Evolutionary conservation across 30 jellyfish, hydroid and myxozoan species (phyloP).

Genomic region (Chrysaora quinquecirrha): DNA sequence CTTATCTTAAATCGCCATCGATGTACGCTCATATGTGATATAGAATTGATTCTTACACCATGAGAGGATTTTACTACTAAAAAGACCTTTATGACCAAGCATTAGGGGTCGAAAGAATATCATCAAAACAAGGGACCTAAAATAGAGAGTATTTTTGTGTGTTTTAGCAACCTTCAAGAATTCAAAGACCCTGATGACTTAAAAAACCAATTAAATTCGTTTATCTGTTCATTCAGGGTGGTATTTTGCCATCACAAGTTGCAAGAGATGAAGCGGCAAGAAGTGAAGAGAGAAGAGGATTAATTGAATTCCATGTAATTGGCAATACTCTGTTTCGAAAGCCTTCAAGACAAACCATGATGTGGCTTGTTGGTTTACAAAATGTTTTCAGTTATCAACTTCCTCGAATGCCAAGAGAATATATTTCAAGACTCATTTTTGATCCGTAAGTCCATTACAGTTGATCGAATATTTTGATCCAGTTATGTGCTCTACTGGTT

Average conservation of each 20-base stretch:
- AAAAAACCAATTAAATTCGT: too few relatives aligned
- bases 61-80: too few relatives aligned
- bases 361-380: constrained; percentile 95
- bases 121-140: too few relatives aligned
- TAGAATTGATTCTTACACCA: too few relatives aligned
- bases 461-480: not conserved
- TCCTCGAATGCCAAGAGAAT: constrained; percentile 98
- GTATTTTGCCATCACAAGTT: constrained; percentile 89
- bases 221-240: too few relatives aligned
- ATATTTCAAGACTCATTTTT: constrained; percentile 89
- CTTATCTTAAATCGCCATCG: too few relatives aligned
- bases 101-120: too few relatives aligned
- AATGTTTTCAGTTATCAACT: constrained; percentile 91
- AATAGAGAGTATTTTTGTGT: too few relatives aligned
- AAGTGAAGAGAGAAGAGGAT: constrained; percentile 97
- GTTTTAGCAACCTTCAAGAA: too few relatives aligned
- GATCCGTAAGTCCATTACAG: constrained; percentile 80
- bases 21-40: too few relatives aligned
- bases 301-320: constrained; percentile 90
- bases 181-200: too few relatives aligned
- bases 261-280: constrained; percentile 98
- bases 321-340: constrained; percentile 87
- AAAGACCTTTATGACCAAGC: too few relatives aligned
- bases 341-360: constrained; percentile 95
- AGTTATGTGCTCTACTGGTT: not conserved